Percentiles rank a stretch among this genome's conserved stretches.
Conservation (phyloP, 1,140 invertebrate species). For the Magallana angulata region DNA sequence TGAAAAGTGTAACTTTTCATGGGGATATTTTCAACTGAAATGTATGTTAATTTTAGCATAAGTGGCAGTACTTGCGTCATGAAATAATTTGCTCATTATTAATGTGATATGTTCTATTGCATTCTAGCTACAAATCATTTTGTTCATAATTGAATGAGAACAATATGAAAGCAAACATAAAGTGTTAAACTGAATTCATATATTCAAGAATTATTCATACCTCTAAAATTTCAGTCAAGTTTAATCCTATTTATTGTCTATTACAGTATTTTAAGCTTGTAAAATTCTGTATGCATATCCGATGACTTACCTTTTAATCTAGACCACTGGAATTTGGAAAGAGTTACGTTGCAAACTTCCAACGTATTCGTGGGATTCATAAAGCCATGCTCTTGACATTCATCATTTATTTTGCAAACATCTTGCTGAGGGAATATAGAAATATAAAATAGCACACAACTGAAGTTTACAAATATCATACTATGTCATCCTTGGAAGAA, state of each 20-base stretch:
- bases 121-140: background rate
- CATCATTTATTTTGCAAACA: background rate
- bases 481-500: no score
- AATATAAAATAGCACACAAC: no score
- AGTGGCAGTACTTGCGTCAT: no score
- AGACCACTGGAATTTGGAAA: background rate
- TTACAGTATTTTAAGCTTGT: no score
- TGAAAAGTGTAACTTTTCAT: conserved; percentile 45
- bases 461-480: no score
- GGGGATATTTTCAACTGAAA: conserved; percentile 51
- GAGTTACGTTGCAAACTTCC: background rate
- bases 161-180: background rate
- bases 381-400: background rate
- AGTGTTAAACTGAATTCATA: no score
- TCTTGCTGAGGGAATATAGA: background rate
- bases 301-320: no score
- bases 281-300: background rate
- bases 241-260: no score
- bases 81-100: no score
- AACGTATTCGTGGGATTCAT: background rate
- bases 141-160: background rate
- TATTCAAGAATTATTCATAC: no score
- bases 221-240: no score
- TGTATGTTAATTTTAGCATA: no score
- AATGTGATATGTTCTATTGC: background rate